Percentiles rank a stretch among this genome's conserved stretches.
Evolutionary conservation across 2,797 vertebrate genomes (phyloP).

Genomic region (Crocodylus rhombifer): DNA sequence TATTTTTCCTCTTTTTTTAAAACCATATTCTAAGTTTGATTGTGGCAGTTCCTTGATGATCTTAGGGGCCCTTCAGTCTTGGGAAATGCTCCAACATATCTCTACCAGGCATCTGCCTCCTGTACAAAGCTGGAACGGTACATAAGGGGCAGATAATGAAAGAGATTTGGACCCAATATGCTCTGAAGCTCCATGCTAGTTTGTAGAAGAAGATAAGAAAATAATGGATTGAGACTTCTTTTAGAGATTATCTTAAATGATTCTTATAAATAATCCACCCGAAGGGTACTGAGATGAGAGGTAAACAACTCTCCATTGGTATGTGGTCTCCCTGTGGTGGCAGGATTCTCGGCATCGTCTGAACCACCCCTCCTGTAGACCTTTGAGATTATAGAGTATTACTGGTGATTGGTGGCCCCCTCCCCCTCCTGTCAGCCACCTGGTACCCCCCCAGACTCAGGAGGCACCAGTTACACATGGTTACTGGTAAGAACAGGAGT

Average conservation of each 20-base stretch:
- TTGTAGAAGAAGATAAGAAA: fast-evolving
- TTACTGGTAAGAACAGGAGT: background rate
- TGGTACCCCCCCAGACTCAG: too few relatives aligned
- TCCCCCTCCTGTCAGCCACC: too few relatives aligned
- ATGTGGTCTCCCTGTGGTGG: conserved; percentile 25
- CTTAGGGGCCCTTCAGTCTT: background rate
- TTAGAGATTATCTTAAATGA: background rate
- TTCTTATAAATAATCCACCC: conserved; percentile 20
- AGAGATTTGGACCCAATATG: background rate
- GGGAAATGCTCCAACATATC: background rate
- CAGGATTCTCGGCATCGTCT: conserved; percentile 9
- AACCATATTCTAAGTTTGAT: background rate
- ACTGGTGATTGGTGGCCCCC: background rate
- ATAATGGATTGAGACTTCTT: background rate
- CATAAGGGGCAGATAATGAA: background rate
- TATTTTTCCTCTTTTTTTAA: background rate
- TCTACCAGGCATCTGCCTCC: background rate
- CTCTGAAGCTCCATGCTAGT: background rate
- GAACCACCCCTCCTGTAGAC: conserved; percentile 22
- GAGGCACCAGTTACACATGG: too few relatives aligned
- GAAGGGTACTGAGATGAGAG: background rate
- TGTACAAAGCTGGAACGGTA: background rate
- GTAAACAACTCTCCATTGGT: conserved; percentile 6
- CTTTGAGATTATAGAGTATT: background rate
- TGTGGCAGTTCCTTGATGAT: background rate